These are phyloP conservation scores for Cervus canadensis DNA, from an alignment of 2,113 vertebrate genomes.

Conservation along the genomic window DNA sequence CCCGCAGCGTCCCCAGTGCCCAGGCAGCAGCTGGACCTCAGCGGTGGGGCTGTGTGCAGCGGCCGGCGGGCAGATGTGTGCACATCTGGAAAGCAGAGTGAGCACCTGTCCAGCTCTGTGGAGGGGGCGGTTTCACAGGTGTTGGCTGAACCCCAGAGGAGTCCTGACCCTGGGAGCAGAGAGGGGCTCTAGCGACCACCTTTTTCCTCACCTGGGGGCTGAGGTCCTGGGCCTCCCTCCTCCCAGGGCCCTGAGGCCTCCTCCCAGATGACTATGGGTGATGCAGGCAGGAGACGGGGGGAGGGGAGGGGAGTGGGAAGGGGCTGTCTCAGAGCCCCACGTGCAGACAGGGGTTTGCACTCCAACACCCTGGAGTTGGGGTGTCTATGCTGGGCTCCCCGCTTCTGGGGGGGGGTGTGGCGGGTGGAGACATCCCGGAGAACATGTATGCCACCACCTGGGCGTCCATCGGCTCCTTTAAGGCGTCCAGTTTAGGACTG, in stretches of 20 bases:
- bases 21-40: background rate
- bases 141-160: no score
- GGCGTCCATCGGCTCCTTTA: background rate
- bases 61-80: background rate
- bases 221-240: background rate
- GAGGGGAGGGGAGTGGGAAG: rapidly evolving
- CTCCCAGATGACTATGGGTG: background rate
- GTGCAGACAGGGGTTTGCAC: background rate
- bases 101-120: rapidly evolving
- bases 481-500: rapidly evolving
- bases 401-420: background rate
- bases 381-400: rapidly evolving
- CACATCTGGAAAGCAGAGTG: background rate
- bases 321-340: no score
- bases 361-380: background rate
- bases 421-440: background rate
- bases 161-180: background rate
- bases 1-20: rapidly evolving
- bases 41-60: background rate
- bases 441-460: background rate
- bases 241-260: background rate
- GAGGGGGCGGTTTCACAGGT: background rate
- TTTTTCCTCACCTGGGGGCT: background rate
- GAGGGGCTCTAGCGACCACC: background rate
- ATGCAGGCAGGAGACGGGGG: rapidly evolving